A percentile compares a stretch with the other conserved stretches of the same genome.
phyloP scores from a whole-genome alignment of 2,113 vertebrate genomes.

The Pipa parva region DNA sequence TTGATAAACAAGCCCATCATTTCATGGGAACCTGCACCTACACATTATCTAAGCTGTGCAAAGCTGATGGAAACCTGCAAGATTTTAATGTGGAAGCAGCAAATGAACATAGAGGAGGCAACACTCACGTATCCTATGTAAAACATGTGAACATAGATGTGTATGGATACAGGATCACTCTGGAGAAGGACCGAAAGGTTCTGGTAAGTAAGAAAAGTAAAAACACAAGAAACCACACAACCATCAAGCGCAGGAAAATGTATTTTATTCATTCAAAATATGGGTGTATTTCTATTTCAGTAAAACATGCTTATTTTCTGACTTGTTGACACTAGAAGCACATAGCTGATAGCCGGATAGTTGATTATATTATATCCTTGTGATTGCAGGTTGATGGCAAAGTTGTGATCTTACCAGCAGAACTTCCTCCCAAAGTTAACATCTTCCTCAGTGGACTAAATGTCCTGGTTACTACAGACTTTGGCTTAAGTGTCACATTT shows the following conservation, averaged over 20 bases:
- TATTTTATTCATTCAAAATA: no score
- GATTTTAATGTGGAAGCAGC: conserved; percentile 48
- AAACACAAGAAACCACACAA: no score
- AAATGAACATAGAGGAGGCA: conserved; percentile 47
- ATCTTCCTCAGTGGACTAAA: conserved; percentile 49
- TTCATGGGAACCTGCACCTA: conserved; percentile 53
- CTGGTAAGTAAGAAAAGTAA: conserved; percentile 43
- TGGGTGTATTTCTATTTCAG: neutral
- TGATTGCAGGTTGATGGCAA: conserved; percentile 51
- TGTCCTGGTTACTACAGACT: conserved; percentile 49
- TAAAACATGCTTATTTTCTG: neutral
- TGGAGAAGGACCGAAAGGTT: conserved; percentile 49
- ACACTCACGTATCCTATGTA: conserved; percentile 49
- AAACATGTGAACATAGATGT: conserved; percentile 32
- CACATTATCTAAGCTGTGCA: conserved; percentile 45
- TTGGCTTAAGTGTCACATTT: conserved; percentile 56
- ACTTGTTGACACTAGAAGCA: neutral
- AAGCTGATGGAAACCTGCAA: conserved; percentile 34
- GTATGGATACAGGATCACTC: conserved; percentile 48
- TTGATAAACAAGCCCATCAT: conserved; percentile 45
- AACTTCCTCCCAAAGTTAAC: neutral
- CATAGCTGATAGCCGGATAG: neutral
- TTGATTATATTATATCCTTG: neutral
- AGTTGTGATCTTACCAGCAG: conserved; percentile 45
- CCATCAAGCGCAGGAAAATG: no score